Evolutionary conservation across 1,140 invertebrate genomes (phyloP).

Genomic region (Ridgeia piscesae): DNA sequence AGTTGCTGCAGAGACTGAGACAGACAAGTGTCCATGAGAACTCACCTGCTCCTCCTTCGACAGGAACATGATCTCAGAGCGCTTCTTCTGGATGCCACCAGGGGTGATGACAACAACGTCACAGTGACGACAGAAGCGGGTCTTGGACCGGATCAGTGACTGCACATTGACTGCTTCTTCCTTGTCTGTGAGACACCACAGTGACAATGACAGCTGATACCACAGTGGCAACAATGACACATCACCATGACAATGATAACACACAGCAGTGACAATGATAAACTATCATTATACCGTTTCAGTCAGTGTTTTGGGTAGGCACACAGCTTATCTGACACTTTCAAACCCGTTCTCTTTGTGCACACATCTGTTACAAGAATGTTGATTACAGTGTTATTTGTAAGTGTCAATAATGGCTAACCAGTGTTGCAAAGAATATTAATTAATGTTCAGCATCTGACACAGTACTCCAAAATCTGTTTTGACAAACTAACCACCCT

Average conservation of each 20-base stretch:
- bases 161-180: conserved; percentile 73
- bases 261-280: too few species aligned
- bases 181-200: conserved; percentile 57
- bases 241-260: background rate
- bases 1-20: too few species aligned
- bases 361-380: too few species aligned
- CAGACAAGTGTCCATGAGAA: background rate
- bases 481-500: too few species aligned
- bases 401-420: background rate
- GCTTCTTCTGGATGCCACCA: conserved; percentile 73
- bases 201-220: background rate
- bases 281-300: too few species aligned
- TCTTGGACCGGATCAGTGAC: conserved; percentile 79
- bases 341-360: too few species aligned
- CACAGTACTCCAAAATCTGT: background rate
- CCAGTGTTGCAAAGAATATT: background rate
- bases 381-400: background rate
- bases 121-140: conserved; percentile 88
- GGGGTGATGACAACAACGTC: conserved; percentile 81
- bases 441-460: background rate
- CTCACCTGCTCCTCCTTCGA: conserved; percentile 56
- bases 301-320: too few species aligned
- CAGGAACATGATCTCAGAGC: conserved; percentile 70
- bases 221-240: background rate
- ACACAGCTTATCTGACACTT: too few species aligned